A percentile compares a stretch with the other conserved stretches of the same genome.
phyloP scores from a whole-genome alignment of 2,797 vertebrate species.

The Lycodopsis pacificus region DNA sequence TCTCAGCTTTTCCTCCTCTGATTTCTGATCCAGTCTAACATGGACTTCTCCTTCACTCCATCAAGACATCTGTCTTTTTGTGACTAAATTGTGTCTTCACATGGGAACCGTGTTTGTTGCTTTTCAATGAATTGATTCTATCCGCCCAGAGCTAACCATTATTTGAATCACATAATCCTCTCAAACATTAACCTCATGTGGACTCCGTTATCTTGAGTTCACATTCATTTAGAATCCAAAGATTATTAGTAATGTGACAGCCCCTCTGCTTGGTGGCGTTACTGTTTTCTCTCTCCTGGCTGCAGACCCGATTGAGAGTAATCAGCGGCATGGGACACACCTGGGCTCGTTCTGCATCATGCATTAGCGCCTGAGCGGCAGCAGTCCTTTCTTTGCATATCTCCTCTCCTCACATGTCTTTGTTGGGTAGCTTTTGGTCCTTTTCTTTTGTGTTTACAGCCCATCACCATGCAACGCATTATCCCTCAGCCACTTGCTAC shows the following conservation, averaged over 20 bases:
- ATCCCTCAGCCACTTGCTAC: not conserved
- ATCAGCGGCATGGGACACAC: not conserved
- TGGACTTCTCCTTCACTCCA: not conserved
- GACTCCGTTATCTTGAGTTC: not conserved
- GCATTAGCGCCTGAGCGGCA: not conserved
- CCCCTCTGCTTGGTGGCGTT: not conserved
- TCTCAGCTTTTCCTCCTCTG: not conserved
- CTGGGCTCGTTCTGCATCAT: not conserved
- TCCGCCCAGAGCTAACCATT: not conserved
- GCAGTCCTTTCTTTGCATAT: not conserved
- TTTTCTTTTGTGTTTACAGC: not conserved
- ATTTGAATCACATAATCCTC: conserved; percentile 2
- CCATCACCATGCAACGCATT: not conserved
- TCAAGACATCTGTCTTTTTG: not conserved
- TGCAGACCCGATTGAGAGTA: not conserved
- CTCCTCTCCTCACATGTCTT: not conserved
- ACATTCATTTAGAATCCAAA: not conserved
- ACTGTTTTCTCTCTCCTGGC: not conserved
- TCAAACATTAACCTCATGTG: not conserved
- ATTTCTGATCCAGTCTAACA: not conserved
- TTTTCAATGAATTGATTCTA: not conserved
- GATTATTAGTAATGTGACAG: not conserved
- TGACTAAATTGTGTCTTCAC: not conserved
- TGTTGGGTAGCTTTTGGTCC: too few relatives aligned
- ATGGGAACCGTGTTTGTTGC: not conserved